Percentiles rank a stretch among this genome's conserved stretches.
These are phyloP conservation scores for Leucoptera coffeella DNA, from an alignment of 2,888 invertebrate species.

Conservation along the genomic window DNA sequence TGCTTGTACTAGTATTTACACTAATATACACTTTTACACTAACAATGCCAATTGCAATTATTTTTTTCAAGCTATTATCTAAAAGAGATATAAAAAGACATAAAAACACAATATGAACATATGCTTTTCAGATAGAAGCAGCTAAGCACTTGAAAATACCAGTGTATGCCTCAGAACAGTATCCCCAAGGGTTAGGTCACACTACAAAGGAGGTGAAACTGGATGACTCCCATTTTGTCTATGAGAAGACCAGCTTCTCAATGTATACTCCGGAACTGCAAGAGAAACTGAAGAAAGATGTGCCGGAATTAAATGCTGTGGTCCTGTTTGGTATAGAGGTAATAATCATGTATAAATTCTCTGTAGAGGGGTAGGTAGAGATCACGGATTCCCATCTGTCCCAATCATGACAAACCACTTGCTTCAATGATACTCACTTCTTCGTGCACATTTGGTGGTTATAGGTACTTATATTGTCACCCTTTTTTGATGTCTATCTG, in stretches of 20 bases:
- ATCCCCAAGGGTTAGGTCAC: slow-evolving; percentile 66
- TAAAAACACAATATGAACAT: slow-evolving; percentile 1
- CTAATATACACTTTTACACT: too few relatives aligned
- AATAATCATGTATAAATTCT: too few relatives aligned
- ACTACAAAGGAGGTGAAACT: slow-evolving; percentile 66
- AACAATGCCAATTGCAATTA: too few relatives aligned
- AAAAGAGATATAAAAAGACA: not conserved
- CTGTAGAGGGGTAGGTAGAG: too few relatives aligned
- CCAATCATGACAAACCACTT: too few relatives aligned
- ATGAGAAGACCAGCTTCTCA: slow-evolving; percentile 69
- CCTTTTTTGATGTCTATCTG: too few relatives aligned
- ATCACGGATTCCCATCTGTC: too few relatives aligned
- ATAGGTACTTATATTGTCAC: too few relatives aligned
- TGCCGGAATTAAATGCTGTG: slow-evolving; percentile 45
- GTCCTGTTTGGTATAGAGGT: slow-evolving; percentile 66
- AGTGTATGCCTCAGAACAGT: slow-evolving; percentile 64
- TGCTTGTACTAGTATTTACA: too few relatives aligned
- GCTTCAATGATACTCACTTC: too few relatives aligned
- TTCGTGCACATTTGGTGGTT: too few relatives aligned
- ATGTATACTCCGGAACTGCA: slow-evolving; percentile 67
- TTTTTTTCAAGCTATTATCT: too few relatives aligned
- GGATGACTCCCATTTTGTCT: slow-evolving; percentile 52
- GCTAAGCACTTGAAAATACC: slow-evolving; percentile 61
- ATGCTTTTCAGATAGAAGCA: slow-evolving; percentile 50
- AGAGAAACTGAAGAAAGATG: slow-evolving; percentile 44